Base-by-base conservation (phyloP, 2,113 vertebrate genomes). In the Benitochromis conjunctus region DNA sequence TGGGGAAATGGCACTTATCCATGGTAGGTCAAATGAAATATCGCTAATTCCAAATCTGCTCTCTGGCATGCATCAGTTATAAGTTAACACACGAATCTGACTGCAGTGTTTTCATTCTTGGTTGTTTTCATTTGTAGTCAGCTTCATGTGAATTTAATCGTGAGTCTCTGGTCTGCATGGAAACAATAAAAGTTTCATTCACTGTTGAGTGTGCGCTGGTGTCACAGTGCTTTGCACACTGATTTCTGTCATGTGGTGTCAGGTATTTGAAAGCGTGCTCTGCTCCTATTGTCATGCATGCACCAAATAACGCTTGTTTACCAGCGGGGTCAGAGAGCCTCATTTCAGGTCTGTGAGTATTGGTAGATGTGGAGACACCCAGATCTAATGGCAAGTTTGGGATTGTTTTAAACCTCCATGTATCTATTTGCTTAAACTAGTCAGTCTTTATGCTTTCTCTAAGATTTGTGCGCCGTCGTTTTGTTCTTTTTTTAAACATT, bases 1-100 rank as follows among this genome's bases (percentile, higher is more conserved):
- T 95, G 96, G 93, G 94, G 0, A 96, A 95, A 92, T 96, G 93
- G 91, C 92, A 96, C 5, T 86, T 96, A 56, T 94, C 96, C 1
- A 95, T 96, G 96, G 96, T 97, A 94, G 66, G 90, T 89, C 21
- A 5, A 34, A 19, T n/a, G 29, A 55, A 16, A 7, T 54, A n/a
- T 54, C 53, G 9, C 53, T 69, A n/a, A 43, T 14, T 69, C 2
- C 4, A 13, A 43, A 31, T n/a, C 26, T 57, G 0, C 36, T 12
- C 51, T 54, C n/a, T 56, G 7, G 8, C 29, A 38, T 13, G n/a
- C 1, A 55, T 71, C 5, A 19, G 43, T 74, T 48, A 29, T 48
- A 26, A 19, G 54, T 12, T 41, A 79, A 57, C 14, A 29, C 36
- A 5, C 41, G n/a, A 57, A 18, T 1, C 53, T 41, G 53, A 31